Percentiles rank a stretch among this genome's conserved stretches.
phyloP scores from a whole-genome alignment of 2,797 vertebrate genomes.

The Acrossocheilus fasciatus region DNA sequence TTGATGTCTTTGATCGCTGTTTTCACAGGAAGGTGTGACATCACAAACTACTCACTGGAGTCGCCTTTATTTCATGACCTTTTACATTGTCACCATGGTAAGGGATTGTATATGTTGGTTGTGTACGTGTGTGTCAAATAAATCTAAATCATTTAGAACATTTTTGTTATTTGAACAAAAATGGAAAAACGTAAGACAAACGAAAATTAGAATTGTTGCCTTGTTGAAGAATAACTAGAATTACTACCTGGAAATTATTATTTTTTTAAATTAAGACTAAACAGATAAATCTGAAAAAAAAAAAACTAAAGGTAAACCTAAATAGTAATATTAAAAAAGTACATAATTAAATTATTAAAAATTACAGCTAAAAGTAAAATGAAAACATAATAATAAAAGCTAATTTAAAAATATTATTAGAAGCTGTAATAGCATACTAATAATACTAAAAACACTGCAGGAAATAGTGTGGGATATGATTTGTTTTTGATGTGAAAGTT shows the following conservation, averaged over 20 bases:
- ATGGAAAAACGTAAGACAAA: background rate
- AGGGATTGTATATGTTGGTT: constrained; percentile 54
- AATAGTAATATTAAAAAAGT: background rate
- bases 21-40: constrained; percentile 91
- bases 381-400: background rate
- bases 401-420: background rate
- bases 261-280: background rate
- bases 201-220: background rate
- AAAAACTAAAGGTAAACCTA: background rate
- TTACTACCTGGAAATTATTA: background rate
- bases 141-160: background rate
- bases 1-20: constrained; percentile 8
- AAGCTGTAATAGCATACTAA: background rate
- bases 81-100: constrained; percentile 99
- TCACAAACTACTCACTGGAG: constrained; percentile 97
- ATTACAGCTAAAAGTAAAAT: background rate
- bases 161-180: background rate
- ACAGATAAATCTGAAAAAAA: background rate
- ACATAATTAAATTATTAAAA: background rate
- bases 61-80: constrained; percentile 98
- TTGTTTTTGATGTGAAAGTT: background rate
- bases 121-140: background rate
- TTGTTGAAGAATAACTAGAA: background rate
- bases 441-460: background rate
- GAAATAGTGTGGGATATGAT: background rate